A percentile compares a stretch with the other conserved stretches of the same genome.
These are phyloP conservation scores for Manacus vitellinus DNA, from an alignment of 2,113 vertebrate species.

Conservation along the genomic window DNA sequence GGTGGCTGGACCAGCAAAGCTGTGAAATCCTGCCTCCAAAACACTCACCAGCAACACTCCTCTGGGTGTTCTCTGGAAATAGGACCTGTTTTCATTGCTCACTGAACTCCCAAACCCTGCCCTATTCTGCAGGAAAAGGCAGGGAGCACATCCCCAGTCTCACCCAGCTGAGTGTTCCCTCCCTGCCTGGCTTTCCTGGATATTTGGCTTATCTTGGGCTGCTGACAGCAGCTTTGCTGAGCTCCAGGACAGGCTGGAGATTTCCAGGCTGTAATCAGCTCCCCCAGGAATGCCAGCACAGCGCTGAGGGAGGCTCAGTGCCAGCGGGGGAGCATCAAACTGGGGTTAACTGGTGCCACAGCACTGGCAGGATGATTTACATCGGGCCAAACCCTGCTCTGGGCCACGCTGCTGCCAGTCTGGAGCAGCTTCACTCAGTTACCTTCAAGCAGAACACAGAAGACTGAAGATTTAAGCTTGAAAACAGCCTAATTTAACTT, in stretches of 20 bases:
- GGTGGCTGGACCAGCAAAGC: neutral
- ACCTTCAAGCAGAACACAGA: neutral
- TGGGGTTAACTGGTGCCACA: neutral
- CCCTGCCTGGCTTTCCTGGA: neutral
- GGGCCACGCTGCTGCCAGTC: neutral
- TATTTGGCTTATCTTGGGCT: neutral
- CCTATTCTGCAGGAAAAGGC: neutral
- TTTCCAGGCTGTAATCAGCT: neutral
- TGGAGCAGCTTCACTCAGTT: neutral
- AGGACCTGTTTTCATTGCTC: neutral
- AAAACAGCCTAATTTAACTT: neutral
- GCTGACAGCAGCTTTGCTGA: neutral
- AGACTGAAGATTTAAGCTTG: neutral
- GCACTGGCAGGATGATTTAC: neutral
- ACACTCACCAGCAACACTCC: neutral
- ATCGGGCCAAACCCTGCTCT: neutral
- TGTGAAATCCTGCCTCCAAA: neutral
- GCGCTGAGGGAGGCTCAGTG: neutral
- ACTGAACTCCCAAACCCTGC: neutral
- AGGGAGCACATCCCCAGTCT: rapidly evolving
- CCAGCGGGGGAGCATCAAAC: neutral
- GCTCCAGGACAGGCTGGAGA: neutral
- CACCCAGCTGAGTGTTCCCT: neutral
- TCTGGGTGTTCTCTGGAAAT: neutral
- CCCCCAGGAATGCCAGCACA: neutral